Evolutionary conservation across 2,113 vertebrate genomes (phyloP), one percentile per base, ranked within the genome.

Genomic region (Platysteira castanea): DNA sequence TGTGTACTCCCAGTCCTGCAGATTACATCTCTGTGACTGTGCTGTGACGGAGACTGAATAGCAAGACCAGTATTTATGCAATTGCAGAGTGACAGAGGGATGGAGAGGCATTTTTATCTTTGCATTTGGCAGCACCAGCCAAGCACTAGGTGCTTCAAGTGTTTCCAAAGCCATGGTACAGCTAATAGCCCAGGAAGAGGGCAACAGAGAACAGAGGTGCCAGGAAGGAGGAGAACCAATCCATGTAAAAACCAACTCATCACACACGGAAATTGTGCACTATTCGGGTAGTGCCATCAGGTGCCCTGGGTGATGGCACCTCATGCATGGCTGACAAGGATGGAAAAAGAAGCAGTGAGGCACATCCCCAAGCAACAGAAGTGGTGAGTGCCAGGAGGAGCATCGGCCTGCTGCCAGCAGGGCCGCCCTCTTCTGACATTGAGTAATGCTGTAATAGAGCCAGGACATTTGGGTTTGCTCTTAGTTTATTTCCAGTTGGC

Each of bases 401-500:
- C 27, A 67, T 10, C 0, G 0, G 15, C 9, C 23, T 1, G 1
- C 14, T 2, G 1, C 42, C 17, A 17, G 8, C 0, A 0, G 50
- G 13, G 50, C 6, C 78, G 44, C 27, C 18, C 14, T 71, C 50
- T 60, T 67, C 75, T 68, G 57, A 60, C 5, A 5, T 22, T 4
- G 3, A 13, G 42, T 61, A 7, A 17, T 24, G 18, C 0, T 15
- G 11, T 24, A 63, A 63, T 8, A 52, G 26, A 2, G 7, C 13
- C 23, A 73, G 47, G 28, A 79, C 15, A 30, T 75, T 35, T 1
- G 4, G 1, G 0, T 30, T 63, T 60, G 35, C 9, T 11, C 2
- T 41, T 41, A 9, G 23, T 28, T 83, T 82, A 71, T 59, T 84
- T n/a, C 44, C n/a, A 52, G 47, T 8, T 79, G 27, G 39, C 24